Percentiles rank a stretch among this genome's conserved stretches.
Evolutionary conservation across 2,888 invertebrate species (phyloP).

Genomic region (Zygaena filipendulae): DNA sequence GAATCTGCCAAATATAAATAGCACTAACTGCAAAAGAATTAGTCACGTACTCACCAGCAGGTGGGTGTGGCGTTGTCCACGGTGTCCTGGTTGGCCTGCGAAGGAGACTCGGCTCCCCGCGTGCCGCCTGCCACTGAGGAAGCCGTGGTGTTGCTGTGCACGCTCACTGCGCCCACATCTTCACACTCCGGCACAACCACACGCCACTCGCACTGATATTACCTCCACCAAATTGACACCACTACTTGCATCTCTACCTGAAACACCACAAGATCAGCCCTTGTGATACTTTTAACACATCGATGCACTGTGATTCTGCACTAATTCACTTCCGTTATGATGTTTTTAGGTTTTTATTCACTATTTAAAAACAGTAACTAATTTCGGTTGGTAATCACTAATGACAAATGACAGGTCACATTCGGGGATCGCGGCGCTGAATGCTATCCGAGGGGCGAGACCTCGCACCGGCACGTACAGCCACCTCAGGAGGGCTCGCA

Average conservation of each 20-base stretch:
- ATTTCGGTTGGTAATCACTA: slow-evolving; percentile 13
- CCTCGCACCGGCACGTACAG: too few relatives aligned
- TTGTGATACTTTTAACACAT: too few relatives aligned
- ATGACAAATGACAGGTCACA: neutral
- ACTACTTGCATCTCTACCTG: slow-evolving; percentile 57
- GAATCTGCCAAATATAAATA: too few relatives aligned
- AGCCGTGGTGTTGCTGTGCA: slow-evolving; percentile 59
- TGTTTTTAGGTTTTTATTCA: slow-evolving; percentile 1
- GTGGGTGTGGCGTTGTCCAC: slow-evolving; percentile 64
- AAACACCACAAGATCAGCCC: slow-evolving; percentile 52
- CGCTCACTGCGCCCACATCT: slow-evolving; percentile 71
- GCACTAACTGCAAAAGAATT: too few relatives aligned
- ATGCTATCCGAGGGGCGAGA: neutral
- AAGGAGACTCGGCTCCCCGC: slow-evolving; percentile 68
- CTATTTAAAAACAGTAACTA: slow-evolving; percentile 8
- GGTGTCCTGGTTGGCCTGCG: slow-evolving; percentile 65
- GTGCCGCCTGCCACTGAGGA: slow-evolving; percentile 63
- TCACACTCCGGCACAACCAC: slow-evolving; percentile 52
- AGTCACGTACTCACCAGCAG: slow-evolving; percentile 63
- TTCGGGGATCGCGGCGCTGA: neutral
- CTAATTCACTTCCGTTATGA: slow-evolving; percentile 19
- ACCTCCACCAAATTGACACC: slow-evolving; percentile 63
- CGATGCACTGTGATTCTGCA: slow-evolving; percentile 4
- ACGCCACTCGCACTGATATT: slow-evolving; percentile 65
- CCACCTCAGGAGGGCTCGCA: too few relatives aligned